phyloP scores from a whole-genome alignment of 2,113 vertebrate species.

The Chaetodon trifascialis region DNA sequence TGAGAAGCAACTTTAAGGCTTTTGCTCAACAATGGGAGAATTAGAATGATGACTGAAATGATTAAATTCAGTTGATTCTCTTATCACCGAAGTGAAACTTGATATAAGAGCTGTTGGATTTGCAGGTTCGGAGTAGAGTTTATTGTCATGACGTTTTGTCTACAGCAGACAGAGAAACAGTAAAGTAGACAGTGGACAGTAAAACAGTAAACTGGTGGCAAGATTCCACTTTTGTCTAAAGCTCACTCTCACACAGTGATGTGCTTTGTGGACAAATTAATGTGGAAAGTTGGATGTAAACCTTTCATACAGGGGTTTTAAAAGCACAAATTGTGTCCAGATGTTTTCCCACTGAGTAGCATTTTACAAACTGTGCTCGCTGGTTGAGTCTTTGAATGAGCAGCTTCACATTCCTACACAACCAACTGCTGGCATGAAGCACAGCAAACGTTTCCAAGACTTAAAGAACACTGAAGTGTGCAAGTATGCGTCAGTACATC shows the following conservation, averaged over 20 bases:
- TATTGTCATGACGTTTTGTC: not conserved
- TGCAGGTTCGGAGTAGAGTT: not conserved
- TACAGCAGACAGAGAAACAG: not conserved
- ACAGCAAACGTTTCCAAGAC: no score
- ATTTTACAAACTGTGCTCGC: not conserved
- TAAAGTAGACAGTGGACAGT: not conserved
- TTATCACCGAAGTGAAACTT: not conserved
- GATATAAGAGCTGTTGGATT: not conserved
- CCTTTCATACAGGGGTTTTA: not conserved
- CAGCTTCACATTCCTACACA: no score
- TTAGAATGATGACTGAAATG: not conserved
- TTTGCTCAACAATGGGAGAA: not conserved
- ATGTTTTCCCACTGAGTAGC: not conserved
- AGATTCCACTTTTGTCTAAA: not conserved
- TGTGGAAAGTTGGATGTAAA: not conserved
- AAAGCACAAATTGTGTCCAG: not conserved
- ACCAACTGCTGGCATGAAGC: no score
- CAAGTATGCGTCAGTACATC: not conserved
- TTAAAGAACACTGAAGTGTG: not conserved
- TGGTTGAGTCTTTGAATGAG: no score
- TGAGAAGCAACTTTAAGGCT: not conserved
- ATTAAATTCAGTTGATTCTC: not conserved
- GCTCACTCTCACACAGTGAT: not conserved
- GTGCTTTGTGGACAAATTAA: not conserved
- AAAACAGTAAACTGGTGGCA: not conserved